A percentile compares a stretch with the other conserved stretches of the same genome.
These are phyloP conservation scores for Natrix natrix DNA, from an alignment of 2,797 vertebrate species.

Conservation along the genomic window DNA sequence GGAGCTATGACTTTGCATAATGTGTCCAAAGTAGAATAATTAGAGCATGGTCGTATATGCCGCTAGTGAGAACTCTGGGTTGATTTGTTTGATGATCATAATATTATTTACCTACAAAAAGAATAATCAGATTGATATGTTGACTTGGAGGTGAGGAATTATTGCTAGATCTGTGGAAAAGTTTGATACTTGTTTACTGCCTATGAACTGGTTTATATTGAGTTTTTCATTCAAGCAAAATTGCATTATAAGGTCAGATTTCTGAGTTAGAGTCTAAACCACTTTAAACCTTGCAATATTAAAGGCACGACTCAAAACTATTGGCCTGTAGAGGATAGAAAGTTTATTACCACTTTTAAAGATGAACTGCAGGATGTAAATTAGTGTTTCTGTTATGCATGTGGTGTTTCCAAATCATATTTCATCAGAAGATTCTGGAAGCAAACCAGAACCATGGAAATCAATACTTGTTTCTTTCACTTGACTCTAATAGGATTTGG, in stretches of 20 bases:
- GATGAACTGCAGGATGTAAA: neutral
- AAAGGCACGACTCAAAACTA: neutral
- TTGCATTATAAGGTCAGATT: neutral
- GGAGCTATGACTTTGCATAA: neutral
- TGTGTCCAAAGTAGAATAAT: neutral
- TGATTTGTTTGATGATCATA: neutral
- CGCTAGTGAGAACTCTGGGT: neutral
- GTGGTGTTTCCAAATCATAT: too few species aligned
- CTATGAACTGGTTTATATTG: neutral
- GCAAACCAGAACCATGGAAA: neutral
- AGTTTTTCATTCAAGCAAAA: slow-evolving; percentile 7
- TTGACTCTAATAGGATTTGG: neutral
- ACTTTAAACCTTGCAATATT: neutral
- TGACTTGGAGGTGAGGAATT: neutral
- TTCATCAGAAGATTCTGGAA: neutral
- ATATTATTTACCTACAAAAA: neutral
- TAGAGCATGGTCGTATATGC: neutral
- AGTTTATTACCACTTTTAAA: slow-evolving; percentile 1
- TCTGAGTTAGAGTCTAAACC: neutral
- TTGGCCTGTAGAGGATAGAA: neutral
- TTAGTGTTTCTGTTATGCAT: neutral
- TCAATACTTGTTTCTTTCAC: neutral
- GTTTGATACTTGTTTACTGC: neutral
- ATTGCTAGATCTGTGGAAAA: neutral
- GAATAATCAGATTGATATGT: neutral